phyloP scores from a whole-genome alignment of 2,888 invertebrate species.

The Watsonalla binaria region DNA sequence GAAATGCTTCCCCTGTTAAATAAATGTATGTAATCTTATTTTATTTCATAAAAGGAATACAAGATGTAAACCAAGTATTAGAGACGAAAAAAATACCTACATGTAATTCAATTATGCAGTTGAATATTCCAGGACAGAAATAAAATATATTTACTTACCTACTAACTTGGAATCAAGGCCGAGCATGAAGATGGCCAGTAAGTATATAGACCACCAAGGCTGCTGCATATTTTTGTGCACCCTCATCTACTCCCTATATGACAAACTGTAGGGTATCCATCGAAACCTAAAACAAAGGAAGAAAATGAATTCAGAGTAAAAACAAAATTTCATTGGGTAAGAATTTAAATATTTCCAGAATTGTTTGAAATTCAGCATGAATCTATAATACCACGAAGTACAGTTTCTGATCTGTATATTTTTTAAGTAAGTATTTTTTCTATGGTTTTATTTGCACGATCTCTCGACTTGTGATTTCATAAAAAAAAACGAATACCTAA shows the following conservation, averaged over 20 bases:
- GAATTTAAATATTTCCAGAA: too few species aligned
- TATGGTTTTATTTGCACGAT: too few species aligned
- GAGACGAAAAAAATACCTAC: too few species aligned
- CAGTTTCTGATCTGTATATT: too few species aligned
- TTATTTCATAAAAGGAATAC: neutral
- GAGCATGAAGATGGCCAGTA: conserved; percentile 61
- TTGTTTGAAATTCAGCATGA: too few species aligned
- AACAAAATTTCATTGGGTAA: too few species aligned
- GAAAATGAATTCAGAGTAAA: neutral
- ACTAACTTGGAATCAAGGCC: conserved; percentile 66
- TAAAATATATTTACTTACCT: conserved; percentile 36
- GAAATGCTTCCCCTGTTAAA: conserved; percentile 83
- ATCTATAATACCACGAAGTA: too few species aligned
- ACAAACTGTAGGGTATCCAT: conserved; percentile 26
- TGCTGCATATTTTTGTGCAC: conserved; percentile 59
- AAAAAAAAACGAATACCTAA: too few species aligned
- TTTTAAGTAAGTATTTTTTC: too few species aligned
- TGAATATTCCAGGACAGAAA: too few species aligned
- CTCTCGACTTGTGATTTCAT: too few species aligned
- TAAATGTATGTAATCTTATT: neutral
- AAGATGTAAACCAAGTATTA: neutral
- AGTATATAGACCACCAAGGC: conserved; percentile 55
- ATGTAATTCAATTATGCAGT: neutral
- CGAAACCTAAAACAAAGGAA: conserved; percentile 37
- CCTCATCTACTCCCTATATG: conserved; percentile 12